Conservation (phyloP, 2,797 vertebrate species). For the Avahi laniger region DNA sequence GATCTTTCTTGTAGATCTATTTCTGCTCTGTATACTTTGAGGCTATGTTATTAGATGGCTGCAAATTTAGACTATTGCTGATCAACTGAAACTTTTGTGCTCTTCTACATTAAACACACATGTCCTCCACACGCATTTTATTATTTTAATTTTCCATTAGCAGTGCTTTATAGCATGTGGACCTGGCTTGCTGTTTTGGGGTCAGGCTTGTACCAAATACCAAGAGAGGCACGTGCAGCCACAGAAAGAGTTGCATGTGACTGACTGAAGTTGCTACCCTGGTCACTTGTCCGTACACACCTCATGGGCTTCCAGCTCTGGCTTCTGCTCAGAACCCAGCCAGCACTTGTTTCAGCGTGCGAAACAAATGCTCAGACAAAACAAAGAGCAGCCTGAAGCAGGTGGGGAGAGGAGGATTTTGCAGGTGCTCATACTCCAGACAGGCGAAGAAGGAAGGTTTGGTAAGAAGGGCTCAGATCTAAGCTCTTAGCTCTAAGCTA, state of each 20-base stretch:
- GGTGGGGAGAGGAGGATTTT: neutral
- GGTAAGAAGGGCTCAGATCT: neutral
- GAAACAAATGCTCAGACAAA: neutral
- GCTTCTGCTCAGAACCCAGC: neutral
- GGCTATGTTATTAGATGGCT: neutral
- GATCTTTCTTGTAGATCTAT: neutral
- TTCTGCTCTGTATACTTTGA: constrained; percentile 1
- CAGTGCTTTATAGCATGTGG: neutral
- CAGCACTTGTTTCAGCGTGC: neutral
- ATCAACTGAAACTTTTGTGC: neutral
- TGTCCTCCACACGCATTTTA: neutral
- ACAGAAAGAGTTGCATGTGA: neutral
- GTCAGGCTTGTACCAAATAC: neutral
- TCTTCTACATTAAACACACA: neutral
- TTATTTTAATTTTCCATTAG: neutral
- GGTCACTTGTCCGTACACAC: neutral
- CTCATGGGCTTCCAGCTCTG: neutral
- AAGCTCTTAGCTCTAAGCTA: neutral
- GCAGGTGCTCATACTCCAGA: neutral
- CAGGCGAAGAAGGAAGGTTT: neutral
- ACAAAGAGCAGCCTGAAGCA: neutral
- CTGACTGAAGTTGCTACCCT: neutral
- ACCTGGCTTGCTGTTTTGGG: neutral
- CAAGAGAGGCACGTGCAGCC: neutral
- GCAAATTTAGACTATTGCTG: neutral